Evolutionary conservation across 2,888 invertebrate genomes (phyloP).

Genomic region (Parochlus steinenii): DNA sequence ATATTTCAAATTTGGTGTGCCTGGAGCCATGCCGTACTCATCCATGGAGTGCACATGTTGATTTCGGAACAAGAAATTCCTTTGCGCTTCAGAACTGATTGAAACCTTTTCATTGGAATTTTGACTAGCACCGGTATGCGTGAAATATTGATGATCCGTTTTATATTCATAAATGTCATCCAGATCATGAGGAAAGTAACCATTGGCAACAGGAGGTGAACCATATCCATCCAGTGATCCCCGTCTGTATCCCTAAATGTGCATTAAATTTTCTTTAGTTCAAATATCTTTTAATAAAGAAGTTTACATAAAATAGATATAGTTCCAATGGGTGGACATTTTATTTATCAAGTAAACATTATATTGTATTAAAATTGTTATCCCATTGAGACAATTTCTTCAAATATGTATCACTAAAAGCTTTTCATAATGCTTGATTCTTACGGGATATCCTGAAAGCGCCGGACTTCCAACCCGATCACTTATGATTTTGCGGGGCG

Average conservation of each 20-base stretch:
- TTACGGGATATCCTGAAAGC: slow-evolving; percentile 21
- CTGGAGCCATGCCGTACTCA: slow-evolving; percentile 19
- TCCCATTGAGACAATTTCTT: too few relatives aligned
- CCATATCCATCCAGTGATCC: slow-evolving; percentile 21
- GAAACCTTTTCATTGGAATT: slow-evolving; percentile 23
- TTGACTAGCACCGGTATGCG: slow-evolving; percentile 24
- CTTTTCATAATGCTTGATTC: slow-evolving; percentile 12
- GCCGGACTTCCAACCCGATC: slow-evolving; percentile 28
- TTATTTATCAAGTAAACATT: too few relatives aligned
- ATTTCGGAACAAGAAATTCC: slow-evolving; percentile 23
- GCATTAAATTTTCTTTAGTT: not conserved
- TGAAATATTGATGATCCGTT: slow-evolving; percentile 29
- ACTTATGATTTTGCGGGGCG: slow-evolving; percentile 19
- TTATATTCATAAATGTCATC: slow-evolving; percentile 29
- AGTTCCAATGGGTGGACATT: too few relatives aligned
- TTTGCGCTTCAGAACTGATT: slow-evolving; percentile 21
- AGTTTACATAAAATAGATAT: too few relatives aligned
- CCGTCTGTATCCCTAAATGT: slow-evolving; percentile 24
- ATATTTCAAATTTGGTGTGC: slow-evolving; percentile 4
- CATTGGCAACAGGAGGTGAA: slow-evolving; percentile 20
- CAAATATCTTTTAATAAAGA: not conserved
- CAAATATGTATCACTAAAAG: too few relatives aligned
- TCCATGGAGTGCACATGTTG: slow-evolving; percentile 24
- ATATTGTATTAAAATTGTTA: too few relatives aligned
- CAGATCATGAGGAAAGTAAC: slow-evolving; percentile 30